Percentiles rank a stretch among this genome's conserved stretches.
Evolutionary conservation across 2,888 invertebrate species (phyloP).

Genomic region (Uropetala carovei): DNA sequence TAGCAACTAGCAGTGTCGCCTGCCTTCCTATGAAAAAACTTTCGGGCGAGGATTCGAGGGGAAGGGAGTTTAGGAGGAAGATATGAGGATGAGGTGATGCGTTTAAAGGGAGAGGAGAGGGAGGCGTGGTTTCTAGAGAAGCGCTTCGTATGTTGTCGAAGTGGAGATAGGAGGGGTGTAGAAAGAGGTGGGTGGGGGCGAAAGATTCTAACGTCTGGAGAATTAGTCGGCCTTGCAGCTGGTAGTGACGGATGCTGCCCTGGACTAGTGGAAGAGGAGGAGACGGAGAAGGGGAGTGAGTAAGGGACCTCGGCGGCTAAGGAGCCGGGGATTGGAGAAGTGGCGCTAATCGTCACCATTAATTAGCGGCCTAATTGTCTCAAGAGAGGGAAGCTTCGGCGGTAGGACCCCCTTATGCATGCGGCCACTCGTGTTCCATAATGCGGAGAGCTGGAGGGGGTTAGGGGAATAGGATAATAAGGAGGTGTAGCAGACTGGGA

Average conservation of each 20-base stretch:
- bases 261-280: not conserved
- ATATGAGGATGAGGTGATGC: no score
- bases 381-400: not conserved
- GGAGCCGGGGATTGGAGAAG: not conserved
- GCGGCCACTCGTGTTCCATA: not conserved
- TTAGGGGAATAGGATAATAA: not conserved
- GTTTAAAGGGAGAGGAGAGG: no score
- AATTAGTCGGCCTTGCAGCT: constrained; percentile 11
- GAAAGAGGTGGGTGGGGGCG: not conserved
- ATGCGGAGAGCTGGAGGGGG: not conserved
- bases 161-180: not conserved
- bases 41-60: no score
- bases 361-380: constrained; percentile 41
- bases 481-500: not conserved
- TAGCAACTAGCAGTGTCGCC: no score
- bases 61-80: no score
- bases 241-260: constrained; percentile 30
- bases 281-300: not conserved
- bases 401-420: not conserved
- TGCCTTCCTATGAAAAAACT: no score
- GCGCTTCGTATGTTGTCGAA: not conserved
- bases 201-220: not conserved
- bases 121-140: not conserved
- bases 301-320: not conserved
- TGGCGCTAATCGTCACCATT: constrained; percentile 43